phyloP scores from a whole-genome alignment of 2,113 vertebrate species.

The Aldabrachelys gigantea region DNA sequence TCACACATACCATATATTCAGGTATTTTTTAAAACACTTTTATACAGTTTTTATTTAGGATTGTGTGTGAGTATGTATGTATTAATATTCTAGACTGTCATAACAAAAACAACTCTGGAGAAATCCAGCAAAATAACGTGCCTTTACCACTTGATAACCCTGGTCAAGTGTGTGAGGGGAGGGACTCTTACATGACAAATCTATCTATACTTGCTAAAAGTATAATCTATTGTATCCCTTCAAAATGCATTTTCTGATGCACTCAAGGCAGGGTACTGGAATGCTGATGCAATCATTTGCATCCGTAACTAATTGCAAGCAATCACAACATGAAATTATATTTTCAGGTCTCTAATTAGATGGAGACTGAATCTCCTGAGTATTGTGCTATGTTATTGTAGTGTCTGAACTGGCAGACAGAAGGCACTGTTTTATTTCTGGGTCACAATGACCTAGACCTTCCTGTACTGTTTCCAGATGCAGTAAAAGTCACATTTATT shows the following conservation, averaged over 20 bases:
- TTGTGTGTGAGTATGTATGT: background rate
- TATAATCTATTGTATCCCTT: constrained; percentile 24
- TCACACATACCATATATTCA: background rate
- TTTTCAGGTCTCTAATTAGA: constrained; percentile 48
- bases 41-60: background rate
- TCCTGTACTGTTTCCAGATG: background rate
- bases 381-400: constrained; percentile 11
- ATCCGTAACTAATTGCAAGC: constrained; percentile 56
- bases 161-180: background rate
- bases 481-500: background rate
- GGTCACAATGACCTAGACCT: background rate
- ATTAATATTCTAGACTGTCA: background rate
- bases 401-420: constrained; percentile 15
- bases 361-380: constrained; percentile 41
- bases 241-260: constrained; percentile 33
- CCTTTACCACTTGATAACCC: background rate
- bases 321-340: constrained; percentile 53
- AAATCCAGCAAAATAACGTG: accelerated
- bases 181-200: background rate
- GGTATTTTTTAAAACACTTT: background rate
- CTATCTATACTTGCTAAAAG: background rate
- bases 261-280: constrained; percentile 45
- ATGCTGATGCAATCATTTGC: constrained; percentile 18
- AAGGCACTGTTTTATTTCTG: constrained; percentile 25
- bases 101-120: background rate